Evolutionary conservation across 1,140 invertebrate species (phyloP), one percentile per base, ranked within the genome.

Genomic region (Dreissena polymorpha): DNA sequence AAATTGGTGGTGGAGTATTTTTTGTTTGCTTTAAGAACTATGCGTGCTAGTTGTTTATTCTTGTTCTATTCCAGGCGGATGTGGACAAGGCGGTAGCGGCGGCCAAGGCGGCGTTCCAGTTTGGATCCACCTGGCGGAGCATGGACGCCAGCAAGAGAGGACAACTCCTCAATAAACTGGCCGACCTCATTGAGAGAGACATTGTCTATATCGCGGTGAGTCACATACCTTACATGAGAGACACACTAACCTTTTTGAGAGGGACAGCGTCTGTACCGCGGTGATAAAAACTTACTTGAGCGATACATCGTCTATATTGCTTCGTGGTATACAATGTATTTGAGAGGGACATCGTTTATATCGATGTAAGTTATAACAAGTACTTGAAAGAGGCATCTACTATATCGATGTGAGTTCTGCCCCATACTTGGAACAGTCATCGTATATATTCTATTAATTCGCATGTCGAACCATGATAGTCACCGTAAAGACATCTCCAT

Each of bases 111-210:
- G 97, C 97, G 0, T 97, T 97, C 89, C 91, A 95, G 21, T 93
- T 94, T 50, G 95, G 95, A 83, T 97, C 97, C 6, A 94, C 95
- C 92, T 99, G 98, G 98, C 94, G 98, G 87, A 95, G 94, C 0
- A 97, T 98, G 96, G 97, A 99, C 93, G 97, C 97, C 7, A 97
- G 97, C 0, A 90, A 96, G 12, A 94, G 98, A 53, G 98, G 98
- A 10, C 84, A 93, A n/a, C 93, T 99, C 0, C 90, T 99, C 14
- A 94, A 97, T 65, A 91, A 95, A 94, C 93, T 98, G 27, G 96
- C 96, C 65, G 95, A 96, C 86, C 92, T 98, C 6, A 94, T 98
- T 68, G 94, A 96, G 82, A 94, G 96, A 55, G 96, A 98, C 90
- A 92, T 93, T 23, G 91, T 95, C 0, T 94, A 96, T 80, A 91